Percentiles rank a stretch among this genome's conserved stretches.
These are phyloP conservation scores for Fragum fragum DNA, from an alignment of 2,888 invertebrate species.

Conservation along the genomic window DNA sequence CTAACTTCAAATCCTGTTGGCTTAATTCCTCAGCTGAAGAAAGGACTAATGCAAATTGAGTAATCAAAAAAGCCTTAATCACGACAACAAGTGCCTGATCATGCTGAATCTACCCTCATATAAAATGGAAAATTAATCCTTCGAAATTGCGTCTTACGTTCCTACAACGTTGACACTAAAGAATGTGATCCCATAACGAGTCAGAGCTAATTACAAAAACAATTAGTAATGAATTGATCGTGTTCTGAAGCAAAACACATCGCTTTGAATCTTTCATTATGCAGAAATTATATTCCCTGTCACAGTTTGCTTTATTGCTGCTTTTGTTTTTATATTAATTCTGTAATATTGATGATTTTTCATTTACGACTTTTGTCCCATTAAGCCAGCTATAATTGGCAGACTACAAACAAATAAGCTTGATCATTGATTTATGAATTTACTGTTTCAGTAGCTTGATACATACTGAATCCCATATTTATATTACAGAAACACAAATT, in stretches of 20 bases:
- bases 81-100: slow-evolving; percentile 60
- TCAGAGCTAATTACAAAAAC: slow-evolving; percentile 66
- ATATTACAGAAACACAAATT: too few species aligned
- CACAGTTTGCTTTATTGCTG: slow-evolving; percentile 41
- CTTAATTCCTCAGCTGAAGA: background rate
- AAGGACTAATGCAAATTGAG: slow-evolving; percentile 63
- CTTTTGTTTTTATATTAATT: slow-evolving; percentile 49
- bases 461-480: too few species aligned
- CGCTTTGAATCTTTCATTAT: slow-evolving; percentile 21
- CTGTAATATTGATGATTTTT: slow-evolving; percentile 45
- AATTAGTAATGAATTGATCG: slow-evolving; percentile 64
- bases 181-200: slow-evolving; percentile 64
- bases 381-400: slow-evolving; percentile 11
- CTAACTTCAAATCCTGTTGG: background rate
- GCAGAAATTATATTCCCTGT: slow-evolving; percentile 20
- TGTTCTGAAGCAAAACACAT: slow-evolving; percentile 21
- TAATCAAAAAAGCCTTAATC: slow-evolving; percentile 70
- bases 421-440: slow-evolving; percentile 44
- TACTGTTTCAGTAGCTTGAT: too few species aligned
- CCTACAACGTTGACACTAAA: slow-evolving; percentile 54
- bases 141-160: slow-evolving; percentile 62
- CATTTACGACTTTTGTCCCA: slow-evolving; percentile 55
- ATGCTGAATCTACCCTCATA: slow-evolving; percentile 60
- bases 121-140: slow-evolving; percentile 70
- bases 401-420: slow-evolving; percentile 34